Conservation (phyloP, 2,113 vertebrate species). For the Polypterus bichir region DNA sequence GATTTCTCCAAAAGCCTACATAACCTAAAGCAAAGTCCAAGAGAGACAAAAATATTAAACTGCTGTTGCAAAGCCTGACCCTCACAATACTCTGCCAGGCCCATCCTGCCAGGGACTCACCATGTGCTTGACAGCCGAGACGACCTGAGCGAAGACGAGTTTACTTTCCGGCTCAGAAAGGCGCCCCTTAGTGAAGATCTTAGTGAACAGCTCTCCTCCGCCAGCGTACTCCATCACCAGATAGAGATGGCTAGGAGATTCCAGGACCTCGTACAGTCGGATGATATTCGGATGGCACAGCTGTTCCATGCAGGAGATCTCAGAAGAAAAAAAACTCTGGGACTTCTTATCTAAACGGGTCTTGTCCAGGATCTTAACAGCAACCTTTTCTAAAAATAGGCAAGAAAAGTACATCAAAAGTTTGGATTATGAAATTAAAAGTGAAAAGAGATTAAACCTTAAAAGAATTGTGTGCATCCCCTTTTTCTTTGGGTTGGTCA, state of each 20-base stretch:
- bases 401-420: neutral
- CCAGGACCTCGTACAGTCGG: constrained; percentile 51
- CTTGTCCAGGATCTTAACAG: constrained; percentile 54
- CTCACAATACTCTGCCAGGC: neutral
- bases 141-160: constrained; percentile 47
- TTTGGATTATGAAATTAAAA: neutral
- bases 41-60: neutral
- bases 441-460: neutral
- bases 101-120: constrained; percentile 22
- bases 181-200: constrained; percentile 44
- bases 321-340: constrained; percentile 28
- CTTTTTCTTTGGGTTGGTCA: neutral
- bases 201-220: constrained; percentile 49
- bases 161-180: constrained; percentile 46
- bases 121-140: constrained; percentile 53
- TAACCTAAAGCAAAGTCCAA: no score
- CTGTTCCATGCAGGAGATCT: constrained; percentile 51
- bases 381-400: constrained; percentile 41
- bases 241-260: constrained; percentile 41
- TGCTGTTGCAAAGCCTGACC: no score
- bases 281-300: constrained; percentile 52
- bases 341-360: constrained; percentile 28
- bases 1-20: no score
- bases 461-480: neutral
- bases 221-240: constrained; percentile 54